phyloP scores from a whole-genome alignment of 1,140 invertebrate genomes.

The Apis cerana region DNA sequence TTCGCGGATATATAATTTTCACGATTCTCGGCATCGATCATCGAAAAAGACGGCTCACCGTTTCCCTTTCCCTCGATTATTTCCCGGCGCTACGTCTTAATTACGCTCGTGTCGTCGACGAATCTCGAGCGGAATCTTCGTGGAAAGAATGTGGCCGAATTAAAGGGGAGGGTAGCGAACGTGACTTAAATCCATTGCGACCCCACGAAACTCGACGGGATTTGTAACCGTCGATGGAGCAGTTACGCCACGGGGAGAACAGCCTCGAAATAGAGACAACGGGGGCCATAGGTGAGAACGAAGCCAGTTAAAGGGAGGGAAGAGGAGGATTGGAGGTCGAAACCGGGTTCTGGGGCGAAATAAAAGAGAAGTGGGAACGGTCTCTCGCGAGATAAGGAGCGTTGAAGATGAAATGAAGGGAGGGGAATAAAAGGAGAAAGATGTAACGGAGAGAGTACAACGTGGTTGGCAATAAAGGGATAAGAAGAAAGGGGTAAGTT shows the following conservation, averaged over 20 bases:
- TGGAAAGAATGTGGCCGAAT: constrained; percentile 63
- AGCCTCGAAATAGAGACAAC: constrained; percentile 33
- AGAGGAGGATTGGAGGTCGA: neutral
- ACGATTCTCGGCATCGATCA: constrained; percentile 3
- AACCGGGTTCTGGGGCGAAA: neutral
- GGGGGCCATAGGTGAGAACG: constrained; percentile 15
- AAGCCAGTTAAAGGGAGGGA: neutral
- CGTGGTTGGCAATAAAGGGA: neutral
- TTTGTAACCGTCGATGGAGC: constrained; percentile 62
- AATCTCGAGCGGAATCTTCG: constrained; percentile 39
- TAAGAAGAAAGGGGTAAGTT: neutral
- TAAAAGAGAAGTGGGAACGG: constrained; percentile 15
- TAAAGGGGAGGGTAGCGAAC: constrained; percentile 55
- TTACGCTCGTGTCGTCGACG: constrained; percentile 53
- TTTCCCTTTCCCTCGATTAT: neutral
- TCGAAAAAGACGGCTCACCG: neutral
- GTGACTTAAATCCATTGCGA: constrained; percentile 70
- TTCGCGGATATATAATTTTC: neutral
- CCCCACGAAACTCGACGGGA: constrained; percentile 54
- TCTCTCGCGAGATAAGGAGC: constrained; percentile 39
- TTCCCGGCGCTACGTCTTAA: constrained; percentile 55
- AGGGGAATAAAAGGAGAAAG: neutral
- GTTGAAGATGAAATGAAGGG: neutral
- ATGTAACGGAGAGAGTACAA: neutral
- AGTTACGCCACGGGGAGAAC: constrained; percentile 37